phyloP scores from a whole-genome alignment of 2,113 vertebrate genomes.

The Antechinus stuartii region DNA sequence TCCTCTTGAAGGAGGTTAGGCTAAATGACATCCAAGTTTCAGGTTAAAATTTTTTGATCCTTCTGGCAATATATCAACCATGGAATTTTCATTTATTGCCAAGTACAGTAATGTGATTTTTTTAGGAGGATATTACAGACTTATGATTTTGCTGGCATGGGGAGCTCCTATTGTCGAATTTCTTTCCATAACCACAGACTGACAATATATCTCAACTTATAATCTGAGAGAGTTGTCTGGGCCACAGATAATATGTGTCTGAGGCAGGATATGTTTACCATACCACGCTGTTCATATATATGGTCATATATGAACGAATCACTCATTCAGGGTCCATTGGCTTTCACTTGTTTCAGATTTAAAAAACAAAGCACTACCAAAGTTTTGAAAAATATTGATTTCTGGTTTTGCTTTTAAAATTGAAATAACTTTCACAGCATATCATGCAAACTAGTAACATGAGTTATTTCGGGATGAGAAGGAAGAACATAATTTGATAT shows the following conservation, averaged over 20 bases:
- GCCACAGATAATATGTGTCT: neutral
- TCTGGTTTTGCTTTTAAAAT: conserved; percentile 40
- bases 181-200: neutral
- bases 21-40: neutral
- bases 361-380: conserved; percentile 60
- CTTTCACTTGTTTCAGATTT: conserved; percentile 1
- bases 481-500: conserved; percentile 59
- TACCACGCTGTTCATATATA: neutral
- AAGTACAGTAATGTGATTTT: conserved; percentile 54
- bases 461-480: conserved; percentile 55
- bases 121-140: neutral
- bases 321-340: neutral
- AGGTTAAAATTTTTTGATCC: neutral
- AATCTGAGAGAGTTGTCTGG: neutral
- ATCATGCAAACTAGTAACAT: conserved; percentile 23
- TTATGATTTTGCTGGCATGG: neutral
- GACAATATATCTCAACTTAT: neutral
- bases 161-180: neutral
- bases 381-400: conserved; percentile 49
- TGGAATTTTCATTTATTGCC: conserved; percentile 32
- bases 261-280: neutral
- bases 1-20: neutral
- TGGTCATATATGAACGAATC: conserved; percentile 48
- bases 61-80: neutral
- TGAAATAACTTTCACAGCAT: conserved; percentile 57